Conservation (phyloP, 2,113 vertebrate genomes). For the Anhinga anhinga region DNA sequence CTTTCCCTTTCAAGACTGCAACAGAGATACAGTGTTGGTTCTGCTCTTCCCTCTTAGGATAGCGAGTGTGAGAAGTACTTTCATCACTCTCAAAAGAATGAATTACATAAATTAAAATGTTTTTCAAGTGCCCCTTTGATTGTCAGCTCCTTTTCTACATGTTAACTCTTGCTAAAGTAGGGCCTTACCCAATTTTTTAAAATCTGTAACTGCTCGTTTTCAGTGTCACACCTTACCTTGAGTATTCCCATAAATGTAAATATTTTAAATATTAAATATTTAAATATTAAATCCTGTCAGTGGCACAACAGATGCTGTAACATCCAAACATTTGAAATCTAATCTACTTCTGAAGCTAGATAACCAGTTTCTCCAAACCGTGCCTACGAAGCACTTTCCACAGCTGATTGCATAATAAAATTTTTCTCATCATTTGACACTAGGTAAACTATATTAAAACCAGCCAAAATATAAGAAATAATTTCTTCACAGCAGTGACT, state of each 20-base stretch:
- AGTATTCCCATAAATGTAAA: not conserved
- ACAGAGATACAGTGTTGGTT: not conserved
- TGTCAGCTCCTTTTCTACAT: not conserved
- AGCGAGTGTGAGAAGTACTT: not conserved
- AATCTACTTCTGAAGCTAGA: not conserved
- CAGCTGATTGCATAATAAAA: not conserved
- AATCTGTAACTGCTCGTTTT: not conserved
- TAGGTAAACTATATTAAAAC: not conserved
- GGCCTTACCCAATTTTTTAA: not conserved
- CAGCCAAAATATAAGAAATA: not conserved
- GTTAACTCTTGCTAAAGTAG: not conserved
- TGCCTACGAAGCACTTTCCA: not conserved
- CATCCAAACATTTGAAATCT: not conserved
- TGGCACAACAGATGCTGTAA: not conserved
- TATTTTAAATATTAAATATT: not conserved
- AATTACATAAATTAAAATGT: not conserved
- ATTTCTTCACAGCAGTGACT: not conserved
- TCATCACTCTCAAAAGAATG: not conserved
- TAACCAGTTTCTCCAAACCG: not conserved
- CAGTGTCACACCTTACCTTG: not conserved
- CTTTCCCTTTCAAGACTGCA: not conserved
- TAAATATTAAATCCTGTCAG: not conserved
- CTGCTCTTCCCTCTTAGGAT: not conserved
- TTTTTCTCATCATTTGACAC: not conserved
- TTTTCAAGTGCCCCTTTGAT: not conserved